These are phyloP conservation scores for Syndactyla subalaris DNA, from an alignment of 2,797 vertebrate genomes.

Conservation along the genomic window DNA sequence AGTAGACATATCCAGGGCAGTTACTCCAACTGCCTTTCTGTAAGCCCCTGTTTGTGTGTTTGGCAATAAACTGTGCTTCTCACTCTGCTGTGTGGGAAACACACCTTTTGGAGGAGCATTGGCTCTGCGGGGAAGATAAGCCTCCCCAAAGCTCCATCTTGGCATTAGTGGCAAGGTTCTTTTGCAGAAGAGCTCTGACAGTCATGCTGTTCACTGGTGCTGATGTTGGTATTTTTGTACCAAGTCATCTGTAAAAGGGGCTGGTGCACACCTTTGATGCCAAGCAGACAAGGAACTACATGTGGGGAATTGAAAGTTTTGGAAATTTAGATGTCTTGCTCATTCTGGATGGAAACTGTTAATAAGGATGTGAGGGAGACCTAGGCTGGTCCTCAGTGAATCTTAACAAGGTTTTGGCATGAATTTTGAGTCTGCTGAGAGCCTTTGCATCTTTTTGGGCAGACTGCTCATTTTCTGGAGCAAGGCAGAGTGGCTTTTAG, in stretches of 20 bases:
- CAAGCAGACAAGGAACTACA: neutral
- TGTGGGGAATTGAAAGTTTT: neutral
- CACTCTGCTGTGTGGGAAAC: neutral
- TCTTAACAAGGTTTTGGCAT: neutral
- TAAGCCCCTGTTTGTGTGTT: neutral
- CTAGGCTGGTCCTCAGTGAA: neutral
- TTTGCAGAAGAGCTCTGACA: neutral
- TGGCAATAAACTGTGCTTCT: neutral
- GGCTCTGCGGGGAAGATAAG: neutral
- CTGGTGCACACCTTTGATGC: neutral
- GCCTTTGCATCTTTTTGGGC: neutral
- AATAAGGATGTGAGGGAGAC: neutral
- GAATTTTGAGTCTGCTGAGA: neutral
- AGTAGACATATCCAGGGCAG: neutral
- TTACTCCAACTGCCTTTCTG: neutral
- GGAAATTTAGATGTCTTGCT: neutral
- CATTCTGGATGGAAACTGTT: neutral
- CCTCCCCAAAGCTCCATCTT: neutral
- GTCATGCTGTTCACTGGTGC: neutral
- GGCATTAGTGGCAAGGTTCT: neutral
- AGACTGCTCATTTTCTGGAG: fast-evolving
- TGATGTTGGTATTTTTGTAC: neutral
- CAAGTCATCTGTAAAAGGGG: neutral
- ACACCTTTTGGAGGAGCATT: neutral
- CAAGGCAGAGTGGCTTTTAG: neutral